phyloP scores from a whole-genome alignment of 1,140 invertebrate genomes.

The Drosophila bifasciata region DNA sequence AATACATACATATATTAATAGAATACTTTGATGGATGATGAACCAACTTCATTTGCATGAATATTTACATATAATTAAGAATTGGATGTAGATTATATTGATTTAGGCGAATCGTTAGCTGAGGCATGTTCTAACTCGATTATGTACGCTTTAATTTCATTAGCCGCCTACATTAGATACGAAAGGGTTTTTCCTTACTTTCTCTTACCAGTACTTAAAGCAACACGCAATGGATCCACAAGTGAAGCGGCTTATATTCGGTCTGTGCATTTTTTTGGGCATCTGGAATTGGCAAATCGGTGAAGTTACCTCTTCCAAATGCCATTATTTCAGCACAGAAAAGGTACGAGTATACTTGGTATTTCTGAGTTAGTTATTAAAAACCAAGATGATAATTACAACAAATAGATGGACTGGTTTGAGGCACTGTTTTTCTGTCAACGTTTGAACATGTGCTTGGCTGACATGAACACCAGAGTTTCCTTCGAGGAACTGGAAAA shows the following conservation, averaged over 20 bases:
- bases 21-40: no score
- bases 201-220: no score
- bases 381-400: no score
- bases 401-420: conserved; percentile 20
- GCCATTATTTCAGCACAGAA: conserved; percentile 29
- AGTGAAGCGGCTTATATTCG: neutral
- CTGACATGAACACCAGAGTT: neutral
- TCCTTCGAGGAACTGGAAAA: neutral
- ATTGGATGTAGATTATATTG: no score
- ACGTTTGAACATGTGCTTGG: conserved; percentile 28
- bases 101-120: no score
- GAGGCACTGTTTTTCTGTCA: conserved; percentile 29
- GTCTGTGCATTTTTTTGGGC: neutral
- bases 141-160: no score
- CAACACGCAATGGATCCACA: conserved; percentile 11
- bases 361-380: neutral
- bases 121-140: no score
- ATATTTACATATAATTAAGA: no score
- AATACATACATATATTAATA: no score
- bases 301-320: neutral
- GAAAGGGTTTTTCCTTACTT: no score
- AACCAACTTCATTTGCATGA: no score
- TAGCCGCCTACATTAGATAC: no score
- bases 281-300: neutral
- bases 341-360: conserved; percentile 8